Conservation (phyloP, 2,888 invertebrate species). For the Eilema griseolum region DNA sequence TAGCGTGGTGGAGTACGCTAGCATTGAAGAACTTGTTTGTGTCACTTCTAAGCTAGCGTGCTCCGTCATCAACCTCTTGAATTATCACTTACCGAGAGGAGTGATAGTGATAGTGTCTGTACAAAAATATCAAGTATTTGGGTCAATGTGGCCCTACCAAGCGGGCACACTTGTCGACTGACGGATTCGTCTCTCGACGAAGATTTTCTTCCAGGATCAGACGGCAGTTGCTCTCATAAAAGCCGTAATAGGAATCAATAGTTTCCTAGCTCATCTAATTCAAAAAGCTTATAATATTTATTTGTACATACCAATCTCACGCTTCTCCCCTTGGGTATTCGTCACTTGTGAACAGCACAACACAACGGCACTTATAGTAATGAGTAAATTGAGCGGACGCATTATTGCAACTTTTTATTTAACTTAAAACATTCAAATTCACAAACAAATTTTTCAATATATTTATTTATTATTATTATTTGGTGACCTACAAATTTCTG, state of each 20-base stretch:
- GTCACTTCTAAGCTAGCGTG: too few relatives aligned
- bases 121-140: not conserved
- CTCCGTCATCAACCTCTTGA: too few relatives aligned
- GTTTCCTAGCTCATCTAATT: too few relatives aligned
- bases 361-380: constrained; percentile 63
- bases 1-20: too few relatives aligned
- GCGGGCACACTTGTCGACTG: not conserved
- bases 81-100: too few relatives aligned
- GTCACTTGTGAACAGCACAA: constrained; percentile 64
- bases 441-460: constrained; percentile 1
- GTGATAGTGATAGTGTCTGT: too few relatives aligned
- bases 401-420: constrained; percentile 47
- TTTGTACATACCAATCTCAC: constrained; percentile 68
- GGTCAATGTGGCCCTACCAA: not conserved
- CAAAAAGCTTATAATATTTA: too few relatives aligned
- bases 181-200: not conserved
- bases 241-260: too few relatives aligned
- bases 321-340: constrained; percentile 59
- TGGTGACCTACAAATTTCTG: not conserved
- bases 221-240: not conserved
- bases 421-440: constrained; percentile 16
- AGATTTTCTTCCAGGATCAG: not conserved
- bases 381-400: constrained; percentile 53
- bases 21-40: too few relatives aligned
- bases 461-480: not conserved